phyloP scores from a whole-genome alignment of 2,113 vertebrate species.

The Corapipo altera region DNA sequence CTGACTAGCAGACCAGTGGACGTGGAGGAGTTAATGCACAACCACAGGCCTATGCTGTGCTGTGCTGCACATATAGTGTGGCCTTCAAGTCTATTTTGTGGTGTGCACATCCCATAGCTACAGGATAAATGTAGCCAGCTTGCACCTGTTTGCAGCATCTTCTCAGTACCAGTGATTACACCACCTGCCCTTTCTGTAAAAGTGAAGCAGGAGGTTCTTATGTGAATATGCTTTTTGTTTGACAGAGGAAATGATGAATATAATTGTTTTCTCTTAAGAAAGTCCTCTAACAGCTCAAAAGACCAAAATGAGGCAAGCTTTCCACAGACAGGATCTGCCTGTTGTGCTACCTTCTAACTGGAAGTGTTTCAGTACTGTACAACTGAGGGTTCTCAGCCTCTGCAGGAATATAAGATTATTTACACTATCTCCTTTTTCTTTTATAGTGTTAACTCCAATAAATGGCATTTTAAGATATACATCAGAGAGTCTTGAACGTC shows the following conservation, averaged over 20 bases:
- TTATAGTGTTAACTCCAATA: not conserved
- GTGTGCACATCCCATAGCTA: not conserved
- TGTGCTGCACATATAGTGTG: not conserved
- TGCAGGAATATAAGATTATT: not conserved
- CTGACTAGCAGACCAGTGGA: not conserved
- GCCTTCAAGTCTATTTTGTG: not conserved
- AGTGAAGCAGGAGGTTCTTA: not conserved
- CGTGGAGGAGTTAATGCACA: not conserved
- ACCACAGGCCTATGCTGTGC: not conserved
- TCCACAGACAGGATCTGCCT: not conserved
- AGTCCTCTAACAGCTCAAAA: not conserved
- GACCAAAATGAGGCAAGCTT: not conserved
- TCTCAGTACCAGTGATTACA: not conserved
- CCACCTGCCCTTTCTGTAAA: not conserved
- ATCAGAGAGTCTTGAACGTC: not conserved
- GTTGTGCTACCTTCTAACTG: not conserved
- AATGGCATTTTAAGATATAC: not conserved
- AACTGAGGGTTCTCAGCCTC: not conserved
- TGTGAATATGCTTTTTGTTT: not conserved
- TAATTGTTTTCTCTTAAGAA: not conserved
- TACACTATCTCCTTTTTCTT: not conserved
- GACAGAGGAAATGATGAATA: not conserved
- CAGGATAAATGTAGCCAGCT: not conserved
- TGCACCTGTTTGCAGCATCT: not conserved
- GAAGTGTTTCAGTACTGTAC: not conserved